Evolutionary conservation across 2,888 invertebrate genomes (phyloP), one percentile per base, ranked within the genome.

Genomic region (Cordylochernes scorpioides): DNA sequence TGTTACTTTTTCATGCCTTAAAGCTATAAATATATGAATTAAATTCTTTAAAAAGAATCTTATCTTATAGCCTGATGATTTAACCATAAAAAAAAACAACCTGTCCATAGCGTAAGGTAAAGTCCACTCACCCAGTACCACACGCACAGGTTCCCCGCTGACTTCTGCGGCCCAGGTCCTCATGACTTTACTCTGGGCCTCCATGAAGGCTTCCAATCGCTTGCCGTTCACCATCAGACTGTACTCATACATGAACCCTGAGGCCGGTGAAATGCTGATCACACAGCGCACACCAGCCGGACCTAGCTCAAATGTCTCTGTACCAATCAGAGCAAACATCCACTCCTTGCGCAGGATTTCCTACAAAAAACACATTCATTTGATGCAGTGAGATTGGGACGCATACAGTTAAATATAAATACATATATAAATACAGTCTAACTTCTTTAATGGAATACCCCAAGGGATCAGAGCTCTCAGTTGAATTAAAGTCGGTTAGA

Each of bases 301-400:
- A 2, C 71, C 71, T 24, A 78, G 61, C 24, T 57, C 59, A 49
- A 84, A 75, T 6, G 62, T 55, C 52, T 84, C 80, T 41, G 68
- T 68, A 2, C 84, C 84, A 1, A 84, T 82, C 25, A 84, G 51
- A 45, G 75, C 73, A 50, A 86, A 84, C 77, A 84, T 77, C 77
- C 78, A 84, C 33, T 84, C 80, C 36, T 66, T 61, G 10, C 68
- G 59, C 8, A 69, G 41, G 3, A 71, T 58, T 51, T 73, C 74
- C 71, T 74, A 46, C 14, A 53, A 39, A 28, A 14, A 28, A 22
- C 12, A 6, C 4, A 6, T 3, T 13, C 4, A 22, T 2, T 5
- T n/a, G n/a, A n/a, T n/a, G n/a, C n/a, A n/a, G n/a, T n/a, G n/a
- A n/a, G n/a, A n/a, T n/a, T n/a, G n/a, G n/a, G n/a, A n/a, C n/a